A percentile compares a stretch with the other conserved stretches of the same genome.
Evolutionary conservation across 37 sponge, comb jelly and placozoan genomes (phyloP).

Genomic region (Chondrosia reniformis): DNA sequence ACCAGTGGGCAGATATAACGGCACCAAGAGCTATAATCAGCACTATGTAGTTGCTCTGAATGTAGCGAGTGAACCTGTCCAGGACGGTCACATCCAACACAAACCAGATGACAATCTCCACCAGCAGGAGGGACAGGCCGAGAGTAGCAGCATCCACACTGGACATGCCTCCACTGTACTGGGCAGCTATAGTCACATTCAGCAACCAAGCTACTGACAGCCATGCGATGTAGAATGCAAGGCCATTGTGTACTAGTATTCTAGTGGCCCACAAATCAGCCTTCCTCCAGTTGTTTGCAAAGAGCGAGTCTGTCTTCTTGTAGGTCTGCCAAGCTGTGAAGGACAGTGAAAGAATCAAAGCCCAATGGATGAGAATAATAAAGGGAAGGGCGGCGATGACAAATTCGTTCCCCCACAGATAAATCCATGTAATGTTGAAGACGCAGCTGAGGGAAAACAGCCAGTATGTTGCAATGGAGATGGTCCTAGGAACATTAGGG

Average conservation of each 20-base stretch:
- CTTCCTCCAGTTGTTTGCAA: neutral
- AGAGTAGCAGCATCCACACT: constrained; percentile 22
- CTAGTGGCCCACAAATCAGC: constrained; percentile 6
- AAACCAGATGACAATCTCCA: constrained; percentile 28
- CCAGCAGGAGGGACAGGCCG: constrained; percentile 17
- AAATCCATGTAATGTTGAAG: neutral
- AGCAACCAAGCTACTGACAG: constrained; percentile 18
- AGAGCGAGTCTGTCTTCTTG: neutral
- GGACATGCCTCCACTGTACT: neutral
- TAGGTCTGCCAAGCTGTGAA: neutral
- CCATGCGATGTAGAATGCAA: constrained; percentile 18
- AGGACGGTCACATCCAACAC: constrained; percentile 11
- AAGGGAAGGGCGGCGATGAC: constrained; percentile 13
- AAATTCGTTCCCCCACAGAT: constrained; percentile 10
- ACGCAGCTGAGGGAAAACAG: neutral
- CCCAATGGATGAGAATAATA: neutral
- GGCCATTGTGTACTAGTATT: constrained; percentile 19
- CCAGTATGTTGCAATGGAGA: constrained; percentile 14
- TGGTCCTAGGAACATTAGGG: neutral
- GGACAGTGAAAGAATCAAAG: neutral
- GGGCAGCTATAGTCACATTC: neutral
- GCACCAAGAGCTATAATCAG: constrained; percentile 15
- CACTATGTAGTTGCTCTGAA: constrained; percentile 24
- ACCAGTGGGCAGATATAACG: constrained; percentile 13
- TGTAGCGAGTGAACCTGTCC: constrained; percentile 34